Conservation (phyloP, 2,113 vertebrate genomes). For the Telmatochromis sp. region DNA sequence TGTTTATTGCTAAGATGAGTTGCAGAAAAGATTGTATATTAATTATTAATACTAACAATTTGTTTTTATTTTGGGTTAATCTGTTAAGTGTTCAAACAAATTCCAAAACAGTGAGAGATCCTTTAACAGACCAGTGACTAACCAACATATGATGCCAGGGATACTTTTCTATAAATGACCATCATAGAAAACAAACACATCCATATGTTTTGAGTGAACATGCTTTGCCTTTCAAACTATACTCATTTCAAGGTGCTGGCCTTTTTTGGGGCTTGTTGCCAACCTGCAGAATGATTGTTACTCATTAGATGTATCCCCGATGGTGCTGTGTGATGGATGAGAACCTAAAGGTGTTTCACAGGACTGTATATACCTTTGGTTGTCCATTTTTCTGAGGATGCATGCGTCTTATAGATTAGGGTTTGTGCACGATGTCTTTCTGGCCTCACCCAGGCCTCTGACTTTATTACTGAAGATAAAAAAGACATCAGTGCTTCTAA, state of each 20-base stretch:
- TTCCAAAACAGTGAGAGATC: not conserved
- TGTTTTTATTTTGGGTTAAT: not conserved
- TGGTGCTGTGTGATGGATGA: not conserved
- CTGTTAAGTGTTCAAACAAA: not conserved
- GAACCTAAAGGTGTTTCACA: not conserved
- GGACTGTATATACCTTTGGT: not conserved
- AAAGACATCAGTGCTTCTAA: constrained; percentile 14
- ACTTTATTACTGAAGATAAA: constrained; percentile 14
- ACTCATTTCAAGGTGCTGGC: not conserved
- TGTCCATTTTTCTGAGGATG: not conserved
- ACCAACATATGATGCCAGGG: not conserved
- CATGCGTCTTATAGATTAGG: not conserved
- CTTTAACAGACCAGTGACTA: not conserved
- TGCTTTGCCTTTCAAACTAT: not conserved
- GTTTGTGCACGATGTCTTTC: not conserved
- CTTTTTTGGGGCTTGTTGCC: not conserved
- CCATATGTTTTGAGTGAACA: not conserved
- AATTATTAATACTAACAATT: not conserved
- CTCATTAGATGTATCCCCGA: not conserved
- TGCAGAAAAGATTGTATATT: not conserved
- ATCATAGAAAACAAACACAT: not conserved
- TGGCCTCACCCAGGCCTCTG: not conserved
- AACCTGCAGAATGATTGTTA: not conserved
- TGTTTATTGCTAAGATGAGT: not conserved
- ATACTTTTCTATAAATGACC: not conserved